Evolutionary conservation across 2,888 invertebrate species (phyloP).

Genomic region (Chydorus sphaericus): DNA sequence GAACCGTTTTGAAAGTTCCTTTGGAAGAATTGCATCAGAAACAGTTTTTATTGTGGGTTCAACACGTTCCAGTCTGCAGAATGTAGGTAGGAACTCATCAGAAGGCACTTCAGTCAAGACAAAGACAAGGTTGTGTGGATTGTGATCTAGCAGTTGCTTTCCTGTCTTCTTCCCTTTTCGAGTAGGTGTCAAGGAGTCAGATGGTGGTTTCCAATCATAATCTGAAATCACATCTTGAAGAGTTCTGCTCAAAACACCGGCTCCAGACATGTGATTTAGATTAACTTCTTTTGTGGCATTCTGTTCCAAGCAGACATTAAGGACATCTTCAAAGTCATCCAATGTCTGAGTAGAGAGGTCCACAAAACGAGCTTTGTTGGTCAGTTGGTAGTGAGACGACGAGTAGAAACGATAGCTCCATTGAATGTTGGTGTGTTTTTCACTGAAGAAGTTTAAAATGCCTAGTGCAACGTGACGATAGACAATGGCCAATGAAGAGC

Average conservation of each 20-base stretch:
- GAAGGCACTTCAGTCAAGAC: conserved; percentile 5
- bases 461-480: neutral
- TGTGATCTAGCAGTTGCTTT: neutral
- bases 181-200: neutral
- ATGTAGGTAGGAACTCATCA: neutral
- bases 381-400: neutral
- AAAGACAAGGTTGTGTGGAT: neutral
- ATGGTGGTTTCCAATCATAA: conserved; percentile 4
- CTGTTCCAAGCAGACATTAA: neutral
- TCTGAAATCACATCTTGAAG: conserved; percentile 6
- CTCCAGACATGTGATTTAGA: conserved; percentile 1
- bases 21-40: neutral
- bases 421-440: neutral
- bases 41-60: neutral
- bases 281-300: too few relatives aligned
- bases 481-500: neutral
- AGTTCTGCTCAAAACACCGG: neutral
- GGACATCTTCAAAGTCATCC: conserved; percentile 8
- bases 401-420: conserved; percentile 7
- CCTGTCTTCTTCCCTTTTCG: neutral
- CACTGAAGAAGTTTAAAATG: conserved; percentile 4
- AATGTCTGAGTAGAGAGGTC: neutral
- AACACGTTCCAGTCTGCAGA: neutral
- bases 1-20: neutral
- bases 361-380: neutral